phyloP scores from a whole-genome alignment of 1,140 invertebrate genomes.

The Bombus confusus region DNA sequence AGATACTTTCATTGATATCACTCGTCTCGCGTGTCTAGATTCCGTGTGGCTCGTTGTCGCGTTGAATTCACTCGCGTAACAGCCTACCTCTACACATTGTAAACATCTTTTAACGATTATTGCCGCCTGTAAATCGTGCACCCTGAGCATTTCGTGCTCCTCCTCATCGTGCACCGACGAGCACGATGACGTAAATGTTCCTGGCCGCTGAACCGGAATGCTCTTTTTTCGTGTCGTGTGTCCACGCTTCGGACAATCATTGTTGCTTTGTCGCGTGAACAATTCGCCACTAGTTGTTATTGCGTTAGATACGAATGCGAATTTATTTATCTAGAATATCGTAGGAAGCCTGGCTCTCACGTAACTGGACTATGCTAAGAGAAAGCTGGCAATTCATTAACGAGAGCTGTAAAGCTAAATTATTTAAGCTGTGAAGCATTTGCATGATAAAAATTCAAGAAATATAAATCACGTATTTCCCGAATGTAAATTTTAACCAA shows the following conservation, averaged over 20 bases:
- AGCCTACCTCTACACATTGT: slow-evolving; percentile 10
- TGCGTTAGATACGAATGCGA: background rate
- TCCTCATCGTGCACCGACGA: background rate
- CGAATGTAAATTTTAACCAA: background rate
- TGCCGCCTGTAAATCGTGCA: slow-evolving; percentile 11
- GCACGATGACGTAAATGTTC: background rate
- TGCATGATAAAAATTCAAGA: background rate
- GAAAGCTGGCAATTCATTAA: no score
- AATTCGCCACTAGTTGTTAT: background rate
- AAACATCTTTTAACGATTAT: slow-evolving; percentile 33
- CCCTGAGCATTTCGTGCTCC: background rate
- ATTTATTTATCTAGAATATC: background rate
- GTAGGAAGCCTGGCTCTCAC: no score
- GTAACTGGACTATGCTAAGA: no score
- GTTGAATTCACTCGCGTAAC: background rate
- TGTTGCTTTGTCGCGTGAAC: background rate
- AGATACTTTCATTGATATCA: slow-evolving; percentile 45
- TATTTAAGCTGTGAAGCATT: background rate
- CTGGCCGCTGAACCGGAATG: background rate
- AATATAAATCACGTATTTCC: background rate
- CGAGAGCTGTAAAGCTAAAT: no score
- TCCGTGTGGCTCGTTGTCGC: slow-evolving; percentile 25
- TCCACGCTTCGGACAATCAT: background rate
- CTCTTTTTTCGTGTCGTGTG: background rate
- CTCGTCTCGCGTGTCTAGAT: slow-evolving; percentile 23